Evolutionary conservation across 2,797 vertebrate genomes (phyloP).

Genomic region (Tokudaia tokunoshimensis): DNA sequence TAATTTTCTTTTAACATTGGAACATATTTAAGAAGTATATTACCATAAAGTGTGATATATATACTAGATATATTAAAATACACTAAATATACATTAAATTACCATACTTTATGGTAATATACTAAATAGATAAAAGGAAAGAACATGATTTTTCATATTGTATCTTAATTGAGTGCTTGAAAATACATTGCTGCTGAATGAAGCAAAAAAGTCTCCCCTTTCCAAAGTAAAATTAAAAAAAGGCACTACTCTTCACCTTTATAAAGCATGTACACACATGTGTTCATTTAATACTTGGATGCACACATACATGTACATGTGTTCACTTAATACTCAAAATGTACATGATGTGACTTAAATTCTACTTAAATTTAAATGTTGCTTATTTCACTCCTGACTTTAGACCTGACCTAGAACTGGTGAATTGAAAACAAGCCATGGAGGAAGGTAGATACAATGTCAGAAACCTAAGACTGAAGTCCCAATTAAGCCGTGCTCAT

Average conservation of each 20-base stretch:
- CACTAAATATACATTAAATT: not conserved
- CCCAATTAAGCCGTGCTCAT: not conserved
- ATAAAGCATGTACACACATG: not conserved
- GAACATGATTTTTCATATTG: not conserved
- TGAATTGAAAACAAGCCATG: not conserved
- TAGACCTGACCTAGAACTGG: constrained; percentile 27
- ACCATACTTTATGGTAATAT: not conserved
- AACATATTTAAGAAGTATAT: not conserved
- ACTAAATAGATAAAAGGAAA: constrained; percentile 38
- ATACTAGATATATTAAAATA: not conserved
- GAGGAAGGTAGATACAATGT: not conserved
- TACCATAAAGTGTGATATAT: not conserved
- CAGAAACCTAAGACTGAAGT: not conserved
- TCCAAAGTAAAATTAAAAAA: not conserved
- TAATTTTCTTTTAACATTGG: not conserved
- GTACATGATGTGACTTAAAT: not conserved
- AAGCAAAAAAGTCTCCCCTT: not conserved
- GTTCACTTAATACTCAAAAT: not conserved
- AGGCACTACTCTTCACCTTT: not conserved
- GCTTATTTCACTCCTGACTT: not conserved
- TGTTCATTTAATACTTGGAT: not conserved
- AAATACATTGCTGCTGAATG: constrained; percentile 31
- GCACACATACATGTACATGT: too few relatives aligned
- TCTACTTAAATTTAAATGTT: not conserved
- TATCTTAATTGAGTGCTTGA: constrained; percentile 55